Evolutionary conservation across 2,797 vertebrate species (phyloP).

Genomic region (Trichosurus vulpecula): DNA sequence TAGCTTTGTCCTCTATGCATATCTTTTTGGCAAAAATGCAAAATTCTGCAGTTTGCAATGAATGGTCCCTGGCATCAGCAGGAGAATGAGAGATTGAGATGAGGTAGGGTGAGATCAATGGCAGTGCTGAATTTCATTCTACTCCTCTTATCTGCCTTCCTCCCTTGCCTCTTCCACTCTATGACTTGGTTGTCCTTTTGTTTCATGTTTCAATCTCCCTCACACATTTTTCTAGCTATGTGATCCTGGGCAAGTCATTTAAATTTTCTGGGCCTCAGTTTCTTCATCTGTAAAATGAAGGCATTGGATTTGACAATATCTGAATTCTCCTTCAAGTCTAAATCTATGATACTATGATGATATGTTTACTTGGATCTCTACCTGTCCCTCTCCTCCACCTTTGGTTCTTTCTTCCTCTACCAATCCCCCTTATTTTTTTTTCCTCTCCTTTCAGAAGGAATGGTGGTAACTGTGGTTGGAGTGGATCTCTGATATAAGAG

Average conservation of each 20-base stretch:
- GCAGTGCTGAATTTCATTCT: not conserved
- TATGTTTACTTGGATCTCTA: not conserved
- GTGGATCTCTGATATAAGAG: not conserved
- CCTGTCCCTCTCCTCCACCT: not conserved
- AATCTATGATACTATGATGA: not conserved
- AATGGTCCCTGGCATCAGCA: not conserved
- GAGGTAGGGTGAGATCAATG: not conserved
- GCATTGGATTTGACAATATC: not conserved
- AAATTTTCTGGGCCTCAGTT: not conserved
- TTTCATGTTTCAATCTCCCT: not conserved
- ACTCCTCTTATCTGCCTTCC: not conserved
- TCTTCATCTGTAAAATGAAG: not conserved
- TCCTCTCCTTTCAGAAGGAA: not conserved
- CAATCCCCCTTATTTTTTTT: not conserved
- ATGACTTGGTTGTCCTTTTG: not conserved
- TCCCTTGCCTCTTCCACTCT: not conserved
- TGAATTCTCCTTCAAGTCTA: not conserved
- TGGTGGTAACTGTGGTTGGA: not conserved
- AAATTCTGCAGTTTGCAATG: not conserved
- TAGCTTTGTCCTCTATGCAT: conserved; percentile 34
- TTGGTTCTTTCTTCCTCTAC: not conserved
- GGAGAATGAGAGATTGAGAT: not conserved
- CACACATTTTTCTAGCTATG: not conserved
- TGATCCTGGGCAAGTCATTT: not conserved
- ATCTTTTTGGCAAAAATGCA: conserved; percentile 23